A percentile compares a stretch with the other conserved stretches of the same genome.
These are phyloP conservation scores for Crambe crambe DNA, from an alignment of 37 sponge, comb jelly and placozoan genomes.

Conservation along the genomic window DNA sequence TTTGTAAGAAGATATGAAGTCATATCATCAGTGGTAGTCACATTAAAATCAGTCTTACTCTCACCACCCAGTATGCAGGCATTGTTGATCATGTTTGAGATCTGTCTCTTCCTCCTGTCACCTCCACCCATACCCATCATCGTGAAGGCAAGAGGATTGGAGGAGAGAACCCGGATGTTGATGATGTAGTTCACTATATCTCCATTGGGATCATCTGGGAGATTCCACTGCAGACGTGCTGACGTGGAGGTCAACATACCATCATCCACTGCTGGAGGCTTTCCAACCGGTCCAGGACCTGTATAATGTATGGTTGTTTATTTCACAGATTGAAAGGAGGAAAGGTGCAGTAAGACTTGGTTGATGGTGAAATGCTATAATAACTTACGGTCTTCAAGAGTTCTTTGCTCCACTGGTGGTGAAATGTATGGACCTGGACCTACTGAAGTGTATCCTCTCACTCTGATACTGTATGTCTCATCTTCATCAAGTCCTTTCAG, in stretches of 20 bases:
- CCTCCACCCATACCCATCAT: neutral
- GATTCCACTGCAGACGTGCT: slow-evolving; percentile 8
- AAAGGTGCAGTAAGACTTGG: no score
- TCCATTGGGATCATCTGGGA: slow-evolving; percentile 37
- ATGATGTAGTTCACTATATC: slow-evolving; percentile 13
- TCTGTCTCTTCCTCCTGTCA: slow-evolving; percentile 33
- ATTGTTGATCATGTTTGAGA: neutral
- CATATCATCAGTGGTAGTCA: neutral
- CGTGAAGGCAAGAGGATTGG: neutral
- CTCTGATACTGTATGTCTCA: slow-evolving; percentile 23
- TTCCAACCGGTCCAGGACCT: neutral
- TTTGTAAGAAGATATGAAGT: slow-evolving; percentile 7
- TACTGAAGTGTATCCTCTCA: slow-evolving; percentile 25
- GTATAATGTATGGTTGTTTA: neutral
- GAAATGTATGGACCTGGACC: slow-evolving; percentile 33
- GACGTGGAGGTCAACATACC: neutral
- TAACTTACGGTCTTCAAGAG: slow-evolving; percentile 20
- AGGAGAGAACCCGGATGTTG: slow-evolving; percentile 16
- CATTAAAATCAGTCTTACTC: neutral
- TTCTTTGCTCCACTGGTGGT: neutral
- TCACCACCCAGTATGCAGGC: slow-evolving; percentile 30
- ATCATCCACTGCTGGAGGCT: neutral
- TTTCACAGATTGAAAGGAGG: no score
- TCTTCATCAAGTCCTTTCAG: slow-evolving; percentile 11
- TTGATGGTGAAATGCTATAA: neutral